Evolutionary conservation across 2,888 invertebrate species (phyloP), one percentile per base, ranked within the genome.

Genomic region (Trachelus troglodyta): DNA sequence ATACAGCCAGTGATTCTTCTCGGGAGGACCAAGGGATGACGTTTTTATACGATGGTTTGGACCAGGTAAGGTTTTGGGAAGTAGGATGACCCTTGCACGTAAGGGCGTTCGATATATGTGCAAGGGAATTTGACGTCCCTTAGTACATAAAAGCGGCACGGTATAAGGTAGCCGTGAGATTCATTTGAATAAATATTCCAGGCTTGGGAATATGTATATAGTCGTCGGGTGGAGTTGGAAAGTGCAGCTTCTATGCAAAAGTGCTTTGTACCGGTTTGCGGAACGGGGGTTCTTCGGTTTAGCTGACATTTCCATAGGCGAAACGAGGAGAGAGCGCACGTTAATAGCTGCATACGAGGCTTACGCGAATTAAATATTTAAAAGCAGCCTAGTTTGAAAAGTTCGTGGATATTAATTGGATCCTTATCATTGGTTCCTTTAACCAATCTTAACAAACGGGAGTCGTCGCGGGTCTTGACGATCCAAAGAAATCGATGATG

Each of bases 191-290:
- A 71, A 30, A 34, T 71, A 71, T 30, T 30, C 12, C 34, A 6
- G 71, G 31, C 12, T 71, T 11, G 12, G 12, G 30, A 71, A 31
- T 12, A 23, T 2, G 71, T 12, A 33, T 71, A 71, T 11, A 71
- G 71, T 31, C 30, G 12, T 71, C 3, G 71, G 9, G 11, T 30
- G 31, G 69, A 12, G 40, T 15, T 40, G 15, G 40, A 71, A 71
- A 71, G 71, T 71, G 12, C 30, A 71, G 71, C 71, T 23, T 34
- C 71, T 71, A 71, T 71, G 71, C 71, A 34, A 34, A 31, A 31
- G 34, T 15, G 6, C 30, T 34, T 34, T 71, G 71, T 34, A 34
- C 15, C 11, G 71, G 71, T 31, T 71, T 15, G 23, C 40, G 9
- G 1, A 3, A 0, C 0, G 30, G 15, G 11, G 71, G 15, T 34